phyloP scores from a whole-genome alignment of 2,888 invertebrate genomes.

The Troides aeacus region DNA sequence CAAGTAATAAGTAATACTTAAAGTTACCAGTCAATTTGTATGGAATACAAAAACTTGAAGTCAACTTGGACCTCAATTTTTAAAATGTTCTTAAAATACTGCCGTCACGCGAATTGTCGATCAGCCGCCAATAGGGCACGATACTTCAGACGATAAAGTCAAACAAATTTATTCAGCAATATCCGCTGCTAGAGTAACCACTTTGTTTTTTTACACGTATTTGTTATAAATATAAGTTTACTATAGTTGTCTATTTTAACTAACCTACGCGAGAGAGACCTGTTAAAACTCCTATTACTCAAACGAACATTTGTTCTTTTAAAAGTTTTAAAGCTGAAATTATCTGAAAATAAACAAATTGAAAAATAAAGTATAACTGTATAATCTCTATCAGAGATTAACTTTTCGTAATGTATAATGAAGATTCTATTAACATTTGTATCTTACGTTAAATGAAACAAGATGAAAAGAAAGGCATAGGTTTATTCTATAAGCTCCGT shows the following conservation, averaged over 20 bases:
- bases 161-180: slow-evolving; percentile 75
- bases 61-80: slow-evolving; percentile 8
- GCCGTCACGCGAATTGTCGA: slow-evolving; percentile 64
- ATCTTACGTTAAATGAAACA: neutral
- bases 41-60: neutral
- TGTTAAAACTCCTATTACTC: too few species aligned
- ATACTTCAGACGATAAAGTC: slow-evolving; percentile 51
- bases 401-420: too few species aligned
- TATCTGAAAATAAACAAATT: too few species aligned
- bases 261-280: too few species aligned
- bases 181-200: slow-evolving; percentile 43
- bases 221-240: neutral
- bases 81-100: slow-evolving; percentile 11
- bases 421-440: too few species aligned
- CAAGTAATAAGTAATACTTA: neutral
- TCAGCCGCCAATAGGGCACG: slow-evolving; percentile 55
- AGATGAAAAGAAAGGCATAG: neutral
- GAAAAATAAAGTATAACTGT: too few species aligned
- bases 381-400: too few species aligned
- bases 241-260: neutral
- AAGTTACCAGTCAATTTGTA: neutral
- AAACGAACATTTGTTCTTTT: too few species aligned
- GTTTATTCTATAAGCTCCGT: neutral
- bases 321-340: too few species aligned
- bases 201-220: neutral